Evolutionary conservation across 2,797 vertebrate species (phyloP).

Genomic region (Rhabdomys pumilio): DNA sequence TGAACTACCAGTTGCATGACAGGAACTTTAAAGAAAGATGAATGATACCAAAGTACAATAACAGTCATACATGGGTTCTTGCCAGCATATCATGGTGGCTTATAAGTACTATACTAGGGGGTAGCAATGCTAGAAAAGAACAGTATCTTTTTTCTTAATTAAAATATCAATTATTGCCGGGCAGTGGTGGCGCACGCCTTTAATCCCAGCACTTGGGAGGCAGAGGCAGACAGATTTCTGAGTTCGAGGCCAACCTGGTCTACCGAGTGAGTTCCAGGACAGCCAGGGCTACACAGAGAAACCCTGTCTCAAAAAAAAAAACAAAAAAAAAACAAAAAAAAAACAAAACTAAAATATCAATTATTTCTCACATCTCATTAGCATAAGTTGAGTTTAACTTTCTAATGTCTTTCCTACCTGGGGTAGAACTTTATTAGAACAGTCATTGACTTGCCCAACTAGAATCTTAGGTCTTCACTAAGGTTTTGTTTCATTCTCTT

Average conservation of each 20-base stretch:
- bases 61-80: no score
- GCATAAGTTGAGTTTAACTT: neutral
- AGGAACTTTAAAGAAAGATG: neutral
- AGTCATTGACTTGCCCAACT: neutral
- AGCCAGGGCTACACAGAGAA: no score
- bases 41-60: neutral
- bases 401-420: neutral
- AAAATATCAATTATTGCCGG: no score
- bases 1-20: neutral
- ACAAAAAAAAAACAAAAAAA: no score
- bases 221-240: no score
- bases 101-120: neutral
- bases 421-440: neutral
- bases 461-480: neutral
- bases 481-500: neutral
- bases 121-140: neutral
- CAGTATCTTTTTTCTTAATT: neutral
- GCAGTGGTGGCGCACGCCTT: no score
- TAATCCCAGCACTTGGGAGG: no score
- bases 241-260: no score
- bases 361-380: neutral
- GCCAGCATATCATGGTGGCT: neutral
- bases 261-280: no score
- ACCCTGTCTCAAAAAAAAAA: no score
- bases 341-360: no score